Evolutionary conservation across 2,113 vertebrate species (phyloP), one percentile per base, ranked within the genome.

Genomic region (Phodopus roborovskii): DNA sequence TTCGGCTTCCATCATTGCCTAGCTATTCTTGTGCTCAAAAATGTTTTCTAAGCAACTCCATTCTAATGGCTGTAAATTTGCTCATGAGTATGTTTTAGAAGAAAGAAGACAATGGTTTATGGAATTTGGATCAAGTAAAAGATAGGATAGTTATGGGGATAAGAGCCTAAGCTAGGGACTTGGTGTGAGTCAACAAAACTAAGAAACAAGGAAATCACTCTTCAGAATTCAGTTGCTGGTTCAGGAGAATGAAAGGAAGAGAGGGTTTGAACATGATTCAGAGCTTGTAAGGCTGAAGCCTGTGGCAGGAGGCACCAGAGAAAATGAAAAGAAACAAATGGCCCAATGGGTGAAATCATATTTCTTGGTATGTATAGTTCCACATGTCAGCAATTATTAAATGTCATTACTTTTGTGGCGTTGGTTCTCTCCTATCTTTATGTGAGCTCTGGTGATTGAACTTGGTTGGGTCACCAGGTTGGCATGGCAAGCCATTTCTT

Each of bases 21-120:
- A 88, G 94, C 90, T 94, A 88, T 95, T 96, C 96, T 95, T 95
- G 81, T 94, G 70, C 84, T 74, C 96, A 94, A 92, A 95, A 90
- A 97, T 90, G 94, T 97, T 97, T 94, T 96, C 96, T 96, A 88
- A 98, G 95, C 74, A 94, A 85, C 88, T 94, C 71, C 87, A 24
- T 96, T 94, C 90, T 75, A 97, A 94, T 96, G 81, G 94, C 94
- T 90, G 66, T 96, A 95, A 96, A 97, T 97, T 96, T 95, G 96
- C 96, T 96, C 90, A 81, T 66, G 94, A 81, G 42, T 93, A 87
- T 85, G 75, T 93, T 87, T 94, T 93, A 90, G 83, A 58, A 93
- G 83, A 95, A 96, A 94, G 92, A 78, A 92, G 26, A 88, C 70
- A 28, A 64, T 92, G 84, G 42, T 88, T 88, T 93, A 77, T 86